phyloP scores from a whole-genome alignment of 2,113 vertebrate species.

The Chaetodon trifascialis region DNA sequence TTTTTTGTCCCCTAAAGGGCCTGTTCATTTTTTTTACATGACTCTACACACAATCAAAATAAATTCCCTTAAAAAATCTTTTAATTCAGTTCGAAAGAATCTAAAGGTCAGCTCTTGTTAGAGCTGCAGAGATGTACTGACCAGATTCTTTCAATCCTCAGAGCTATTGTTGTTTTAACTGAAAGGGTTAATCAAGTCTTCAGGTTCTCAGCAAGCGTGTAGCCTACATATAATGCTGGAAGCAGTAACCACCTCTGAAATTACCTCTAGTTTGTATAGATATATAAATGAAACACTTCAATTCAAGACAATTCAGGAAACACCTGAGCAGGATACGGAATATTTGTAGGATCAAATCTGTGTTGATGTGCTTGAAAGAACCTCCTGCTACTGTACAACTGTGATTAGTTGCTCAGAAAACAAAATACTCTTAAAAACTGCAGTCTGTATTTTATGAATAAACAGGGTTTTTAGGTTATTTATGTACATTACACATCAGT shows the following conservation, averaged over 20 bases:
- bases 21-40: background rate
- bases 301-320: background rate
- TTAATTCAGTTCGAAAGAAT: background rate
- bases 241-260: background rate
- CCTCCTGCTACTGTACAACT: background rate
- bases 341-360: background rate
- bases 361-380: background rate
- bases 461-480: background rate
- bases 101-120: too few relatives aligned
- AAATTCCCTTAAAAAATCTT: background rate
- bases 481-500: background rate
- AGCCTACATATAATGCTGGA: too few relatives aligned
- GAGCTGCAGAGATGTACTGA: background rate
- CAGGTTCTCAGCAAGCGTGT: background rate
- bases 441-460: too few relatives aligned
- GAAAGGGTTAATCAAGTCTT: background rate
- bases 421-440: too few relatives aligned
- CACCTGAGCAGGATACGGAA: background rate
- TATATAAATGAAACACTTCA: background rate
- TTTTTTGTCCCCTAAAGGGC: background rate
- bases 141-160: background rate
- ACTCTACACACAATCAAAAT: background rate
- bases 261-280: background rate
- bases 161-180: background rate
- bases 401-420: too few relatives aligned